Evolutionary conservation across 2,797 vertebrate species (phyloP), one percentile per base, ranked within the genome.

Genomic region (Valencia hispanica): DNA sequence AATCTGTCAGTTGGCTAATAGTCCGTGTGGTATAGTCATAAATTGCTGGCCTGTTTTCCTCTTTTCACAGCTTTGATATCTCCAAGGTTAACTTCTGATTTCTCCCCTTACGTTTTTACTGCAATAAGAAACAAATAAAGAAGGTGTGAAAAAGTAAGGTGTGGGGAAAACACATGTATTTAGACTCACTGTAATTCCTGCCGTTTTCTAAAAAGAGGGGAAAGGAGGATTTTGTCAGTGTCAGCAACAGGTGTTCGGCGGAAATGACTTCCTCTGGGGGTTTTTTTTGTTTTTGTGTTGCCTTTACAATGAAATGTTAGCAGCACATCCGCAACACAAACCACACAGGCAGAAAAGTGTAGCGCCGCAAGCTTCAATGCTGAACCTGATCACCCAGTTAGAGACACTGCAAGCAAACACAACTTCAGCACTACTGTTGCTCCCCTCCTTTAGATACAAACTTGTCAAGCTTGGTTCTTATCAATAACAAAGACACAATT

Each of bases 231-330:
- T 87, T 79, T 53, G 48, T 78, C 72, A 75, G 66, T 70, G 76
- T 86, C 84, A 88, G 87, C 81, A 93, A 90, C 90, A 93, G 91
- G 90, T 94, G 92, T 43, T 71, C 63, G 34, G 51, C 65, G 81
- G 77, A 53, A 83, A 77, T 83, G 77, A 51, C 50, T 86, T 84
- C 73, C 74, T 73, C 65, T 18, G 39, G n/a, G n/a, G n/a, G 15
- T 30, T 9, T 68, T 17, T 15, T 43, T 18, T 0, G 12, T 43
- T 80, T 83, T 78, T 51, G 79, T 80, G 83, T 83, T 65, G 70
- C 61, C 66, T 73, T 78, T 71, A 79, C 76, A 88, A 80, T 74
- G 87, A 65, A 89, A 86, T 70, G 85, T 92, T 88, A 90, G 79
- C 90, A 87, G 88, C 71, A 83, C 90, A 91, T 92, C 85, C 86